Base-by-base conservation (phyloP, 2,888 invertebrate genomes). In the Caenorhabditis angaria region DNA sequence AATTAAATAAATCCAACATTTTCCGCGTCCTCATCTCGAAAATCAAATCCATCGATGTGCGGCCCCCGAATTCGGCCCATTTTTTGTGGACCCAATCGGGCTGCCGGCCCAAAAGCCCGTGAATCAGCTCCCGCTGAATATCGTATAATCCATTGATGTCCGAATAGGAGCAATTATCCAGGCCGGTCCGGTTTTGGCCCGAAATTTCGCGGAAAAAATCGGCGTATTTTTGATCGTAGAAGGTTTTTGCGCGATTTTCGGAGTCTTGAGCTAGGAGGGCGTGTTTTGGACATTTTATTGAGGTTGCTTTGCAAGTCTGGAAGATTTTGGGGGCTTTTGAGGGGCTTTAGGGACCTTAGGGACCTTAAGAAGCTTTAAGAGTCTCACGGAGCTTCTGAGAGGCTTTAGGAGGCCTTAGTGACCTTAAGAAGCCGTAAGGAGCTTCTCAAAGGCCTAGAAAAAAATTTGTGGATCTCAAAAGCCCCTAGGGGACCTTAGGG, bases 1-100 rank as follows among this genome's bases (percentile, higher is more conserved):
- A 61, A 65, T 67, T 64, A 54, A 65, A 72, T 53, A 70, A 27
- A 54, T 71, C 63, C 58, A 58, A 59, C 70, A 69, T 69, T 56
- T 66, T 32, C 14, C 20, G 22, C n/a, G 65, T 72, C 18, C 72
- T 57, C 70, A 76, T 63, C 28, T 78, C 76, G 4, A 66, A 69
- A 24, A 77, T 68, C 20, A 81, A 76, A 53, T 82, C 64, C 66
- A 81, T 64, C 6, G 78, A 62, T 10, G 65, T 68, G 35, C 62
- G 57, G 66, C 76, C 70, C 12, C 66, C 67, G 55, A 83, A 82
- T 32, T 84, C 70, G 3, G 61, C 61, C 82, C 83, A 84, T 6
- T 22, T 51, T 54, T 80, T 65, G 22, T 61, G 35, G 0, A 84
- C 77, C 84, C 84, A 84, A 1, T 27, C 56, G 0, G 84, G 84